Evolutionary conservation across 2,797 vertebrate species (phyloP).

Genomic region (Iguana delicatissima): DNA sequence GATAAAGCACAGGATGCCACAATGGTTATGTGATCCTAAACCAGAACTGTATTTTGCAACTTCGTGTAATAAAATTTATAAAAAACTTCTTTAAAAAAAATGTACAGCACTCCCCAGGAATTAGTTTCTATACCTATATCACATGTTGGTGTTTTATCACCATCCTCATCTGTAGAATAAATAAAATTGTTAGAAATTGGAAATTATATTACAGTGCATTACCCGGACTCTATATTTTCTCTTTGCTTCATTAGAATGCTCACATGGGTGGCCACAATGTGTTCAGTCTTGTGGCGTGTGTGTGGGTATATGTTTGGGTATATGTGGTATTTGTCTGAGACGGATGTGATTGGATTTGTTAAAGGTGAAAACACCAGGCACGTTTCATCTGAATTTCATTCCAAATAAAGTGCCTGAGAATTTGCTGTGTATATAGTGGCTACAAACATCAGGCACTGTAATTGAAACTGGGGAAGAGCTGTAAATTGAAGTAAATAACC

Average conservation of each 20-base stretch:
- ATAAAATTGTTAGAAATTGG: constrained; percentile 63
- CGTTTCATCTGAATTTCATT: constrained; percentile 68
- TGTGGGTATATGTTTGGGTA: constrained; percentile 30
- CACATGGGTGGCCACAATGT: constrained; percentile 47
- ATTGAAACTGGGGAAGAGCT: constrained; percentile 5
- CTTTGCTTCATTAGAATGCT: constrained; percentile 66
- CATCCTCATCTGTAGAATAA: constrained; percentile 57
- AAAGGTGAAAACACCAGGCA: constrained; percentile 60
- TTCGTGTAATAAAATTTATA: too few species aligned
- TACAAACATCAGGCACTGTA: constrained; percentile 53
- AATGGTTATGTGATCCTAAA: background rate
- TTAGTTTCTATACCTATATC: constrained; percentile 17
- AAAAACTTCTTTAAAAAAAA: constrained; percentile 30
- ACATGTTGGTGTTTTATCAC: constrained; percentile 38
- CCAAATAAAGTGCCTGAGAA: constrained; percentile 34
- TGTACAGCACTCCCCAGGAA: constrained; percentile 50
- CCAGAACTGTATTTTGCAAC: background rate
- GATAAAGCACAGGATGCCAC: too few species aligned
- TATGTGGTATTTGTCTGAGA: constrained; percentile 27
- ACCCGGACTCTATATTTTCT: constrained; percentile 34
- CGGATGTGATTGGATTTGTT: constrained; percentile 58
- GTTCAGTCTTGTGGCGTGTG: too few species aligned
- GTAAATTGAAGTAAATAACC: constrained; percentile 43
- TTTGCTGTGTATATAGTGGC: constrained; percentile 45
- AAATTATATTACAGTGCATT: constrained; percentile 48